These are phyloP conservation scores for Engystomops pustulosus DNA, from an alignment of 2,113 vertebrate species.

Conservation along the genomic window DNA sequence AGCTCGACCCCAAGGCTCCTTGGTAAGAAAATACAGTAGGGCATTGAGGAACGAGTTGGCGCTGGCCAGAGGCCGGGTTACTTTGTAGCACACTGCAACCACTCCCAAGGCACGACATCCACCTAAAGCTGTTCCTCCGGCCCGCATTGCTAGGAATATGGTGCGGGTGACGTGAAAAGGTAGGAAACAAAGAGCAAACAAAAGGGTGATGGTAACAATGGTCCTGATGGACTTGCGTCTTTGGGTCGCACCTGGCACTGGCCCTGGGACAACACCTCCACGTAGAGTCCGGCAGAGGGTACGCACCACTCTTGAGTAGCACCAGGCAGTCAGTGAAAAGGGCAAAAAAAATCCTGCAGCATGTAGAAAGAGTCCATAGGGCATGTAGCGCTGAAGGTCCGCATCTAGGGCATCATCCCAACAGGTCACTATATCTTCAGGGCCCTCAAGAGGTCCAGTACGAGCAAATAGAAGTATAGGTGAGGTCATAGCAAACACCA, in stretches of 20 bases:
- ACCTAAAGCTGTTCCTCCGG: constrained; percentile 62
- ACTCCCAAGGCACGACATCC: constrained; percentile 73
- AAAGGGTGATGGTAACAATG: constrained; percentile 79
- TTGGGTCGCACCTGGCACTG: constrained; percentile 68
- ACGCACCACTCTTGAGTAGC: constrained; percentile 78
- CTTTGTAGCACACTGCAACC: constrained; percentile 83
- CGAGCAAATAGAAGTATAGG: constrained; percentile 82
- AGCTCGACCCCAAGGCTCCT: constrained; percentile 70
- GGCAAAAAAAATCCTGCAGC: constrained; percentile 79
- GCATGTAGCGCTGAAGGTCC: constrained; percentile 79
- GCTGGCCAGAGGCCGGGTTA: constrained; percentile 79
- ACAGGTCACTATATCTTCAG: constrained; percentile 72
- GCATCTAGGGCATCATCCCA: constrained; percentile 81
- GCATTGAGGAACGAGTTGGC: constrained; percentile 83
- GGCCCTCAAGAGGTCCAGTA: constrained; percentile 66
- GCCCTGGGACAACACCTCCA: constrained; percentile 64
- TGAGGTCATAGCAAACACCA: constrained; percentile 79
- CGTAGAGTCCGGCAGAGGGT: constrained; percentile 76
- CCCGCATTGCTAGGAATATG: constrained; percentile 77
- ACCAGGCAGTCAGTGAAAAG: constrained; percentile 81
- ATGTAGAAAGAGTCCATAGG: constrained; percentile 79
- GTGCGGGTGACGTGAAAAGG: constrained; percentile 82
- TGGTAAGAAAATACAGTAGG: constrained; percentile 80
- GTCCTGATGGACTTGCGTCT: constrained; percentile 80
- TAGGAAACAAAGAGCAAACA: constrained; percentile 81